phyloP scores from a whole-genome alignment of 2,888 invertebrate genomes.

The Pollenia griseotomentosa region DNA sequence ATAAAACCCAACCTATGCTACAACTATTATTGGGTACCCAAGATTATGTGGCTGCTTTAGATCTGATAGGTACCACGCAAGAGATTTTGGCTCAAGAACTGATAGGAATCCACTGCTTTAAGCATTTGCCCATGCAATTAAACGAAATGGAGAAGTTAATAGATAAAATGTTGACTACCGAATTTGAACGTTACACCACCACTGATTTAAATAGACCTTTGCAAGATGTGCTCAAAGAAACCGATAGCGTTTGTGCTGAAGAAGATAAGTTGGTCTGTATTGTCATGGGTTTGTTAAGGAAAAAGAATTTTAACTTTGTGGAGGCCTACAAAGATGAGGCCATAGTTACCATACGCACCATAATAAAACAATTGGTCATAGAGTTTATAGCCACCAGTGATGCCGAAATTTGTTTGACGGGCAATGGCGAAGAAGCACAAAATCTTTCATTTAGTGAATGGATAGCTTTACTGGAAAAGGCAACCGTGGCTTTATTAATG shows the following conservation, averaged over 20 bases:
- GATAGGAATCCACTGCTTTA: slow-evolving; percentile 96
- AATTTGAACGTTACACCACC: slow-evolving; percentile 96
- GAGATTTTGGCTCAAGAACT: slow-evolving; percentile 95
- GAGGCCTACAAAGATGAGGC: slow-evolving; percentile 95
- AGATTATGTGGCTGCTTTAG: slow-evolving; percentile 98
- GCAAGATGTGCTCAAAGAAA: slow-evolving; percentile 82
- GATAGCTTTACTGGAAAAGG: slow-evolving; percentile 88
- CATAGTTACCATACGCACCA: slow-evolving; percentile 93
- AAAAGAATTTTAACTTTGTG: slow-evolving; percentile 94
- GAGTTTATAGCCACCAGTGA: slow-evolving; percentile 88
- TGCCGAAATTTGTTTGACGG: slow-evolving; percentile 85
- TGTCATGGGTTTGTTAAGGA: slow-evolving; percentile 94
- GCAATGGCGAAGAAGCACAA: slow-evolving; percentile 84
- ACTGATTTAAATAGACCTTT: slow-evolving; percentile 95
- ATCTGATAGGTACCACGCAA: slow-evolving; percentile 97
- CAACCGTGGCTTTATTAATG: slow-evolving; percentile 88
- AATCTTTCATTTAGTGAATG: slow-evolving; percentile 89
- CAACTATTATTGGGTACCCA: slow-evolving; percentile 96
- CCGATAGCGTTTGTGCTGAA: slow-evolving; percentile 84
- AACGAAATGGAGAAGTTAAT: slow-evolving; percentile 98
- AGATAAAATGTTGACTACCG: slow-evolving; percentile 97
- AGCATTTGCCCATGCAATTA: slow-evolving; percentile 97
- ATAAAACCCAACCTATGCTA: slow-evolving; percentile 99
- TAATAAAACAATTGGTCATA: slow-evolving; percentile 94
- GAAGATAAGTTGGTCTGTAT: slow-evolving; percentile 95